Evolutionary conservation across 1,140 invertebrate species (phyloP), one percentile per base, ranked within the genome.

Genomic region (Rhopalosiphum padi): DNA sequence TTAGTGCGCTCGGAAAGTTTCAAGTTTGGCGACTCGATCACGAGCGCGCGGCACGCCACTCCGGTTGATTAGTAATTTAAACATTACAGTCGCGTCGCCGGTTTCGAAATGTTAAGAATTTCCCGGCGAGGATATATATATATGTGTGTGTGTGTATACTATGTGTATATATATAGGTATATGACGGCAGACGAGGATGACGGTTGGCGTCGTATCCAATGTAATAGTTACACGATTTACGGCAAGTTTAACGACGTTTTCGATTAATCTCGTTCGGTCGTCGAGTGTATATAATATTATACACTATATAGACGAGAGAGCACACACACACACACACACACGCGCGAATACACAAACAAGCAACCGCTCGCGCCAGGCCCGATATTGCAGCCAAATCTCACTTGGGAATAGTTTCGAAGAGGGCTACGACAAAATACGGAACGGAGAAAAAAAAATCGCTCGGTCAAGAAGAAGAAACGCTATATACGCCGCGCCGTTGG

Each of bases 381-480:
- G 43, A 35, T 48, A 88, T 88, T 48, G 46, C 8, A 88, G 60
- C n/a, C 30, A 15, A 18, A 77, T n/a, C 30, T 88, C 87, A n/a
- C 87, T 37, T 35, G 87, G 87, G 87, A 90, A 90, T 90, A 60
- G 89, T 90, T 90, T 90, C 35, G 53, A 53, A 86, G 35, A 55
- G 35, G 37, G 41, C 55, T 15, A 60, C 46, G 43, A 48, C 86
- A 46, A 35, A 77, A 30, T 77, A 53, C 22, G 53, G 18, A 18
- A n/a, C 30, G 11, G 51, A 23, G 89, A 18, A 22, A 48, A 22
- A 48, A 90, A 90, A 90, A 90, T 68, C 43, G 25, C 55, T 90
- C n/a, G 89, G 89, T 68, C 89, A 90, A 90, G 55, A 68, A 90
- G 89, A 90, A 90, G 89, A 90, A 90, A 60, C 89, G 35, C 21